Evolutionary conservation across 2,888 invertebrate genomes (phyloP).

Genomic region (Cataglyphis cursor): DNA sequence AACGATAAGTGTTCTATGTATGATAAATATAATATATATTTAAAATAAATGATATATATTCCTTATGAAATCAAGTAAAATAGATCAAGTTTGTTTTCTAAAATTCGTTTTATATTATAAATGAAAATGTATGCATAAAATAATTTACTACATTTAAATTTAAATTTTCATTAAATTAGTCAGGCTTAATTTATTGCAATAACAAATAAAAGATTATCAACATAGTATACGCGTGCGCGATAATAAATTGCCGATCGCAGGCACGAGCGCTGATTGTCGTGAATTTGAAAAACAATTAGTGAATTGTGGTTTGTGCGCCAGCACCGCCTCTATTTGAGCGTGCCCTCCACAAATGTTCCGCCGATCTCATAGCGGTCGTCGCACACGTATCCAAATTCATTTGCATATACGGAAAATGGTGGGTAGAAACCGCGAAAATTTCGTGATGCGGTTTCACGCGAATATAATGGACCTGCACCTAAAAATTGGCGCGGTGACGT

Average conservation of each 20-base stretch:
- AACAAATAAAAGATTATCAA: constrained; percentile 2
- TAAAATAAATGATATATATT: neutral
- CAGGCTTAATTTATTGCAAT: neutral
- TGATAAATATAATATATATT: neutral
- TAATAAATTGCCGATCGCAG: constrained; percentile 71
- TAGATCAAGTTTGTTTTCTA: neutral
- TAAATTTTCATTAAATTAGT: neutral
- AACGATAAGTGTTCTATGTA: neutral
- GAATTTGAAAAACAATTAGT: constrained; percentile 85
- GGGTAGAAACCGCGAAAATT: constrained; percentile 59
- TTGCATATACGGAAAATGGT: constrained; percentile 74
- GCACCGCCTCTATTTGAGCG: constrained; percentile 62
- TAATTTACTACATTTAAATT: neutral
- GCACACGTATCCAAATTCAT: constrained; percentile 73
- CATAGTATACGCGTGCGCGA: neutral
- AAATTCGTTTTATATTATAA: neutral
- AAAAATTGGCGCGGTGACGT: constrained; percentile 39
- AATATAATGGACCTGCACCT: constrained; percentile 53
- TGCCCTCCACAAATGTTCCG: constrained; percentile 67
- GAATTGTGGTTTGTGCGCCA: constrained; percentile 80
- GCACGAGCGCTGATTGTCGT: constrained; percentile 79
- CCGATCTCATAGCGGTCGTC: constrained; percentile 74
- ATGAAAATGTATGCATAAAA: neutral
- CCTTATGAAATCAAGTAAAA: neutral
- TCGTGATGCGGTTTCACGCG: constrained; percentile 54